Base-by-base conservation (phyloP, 2,888 invertebrate genomes). In the Unio delphinus region DNA sequence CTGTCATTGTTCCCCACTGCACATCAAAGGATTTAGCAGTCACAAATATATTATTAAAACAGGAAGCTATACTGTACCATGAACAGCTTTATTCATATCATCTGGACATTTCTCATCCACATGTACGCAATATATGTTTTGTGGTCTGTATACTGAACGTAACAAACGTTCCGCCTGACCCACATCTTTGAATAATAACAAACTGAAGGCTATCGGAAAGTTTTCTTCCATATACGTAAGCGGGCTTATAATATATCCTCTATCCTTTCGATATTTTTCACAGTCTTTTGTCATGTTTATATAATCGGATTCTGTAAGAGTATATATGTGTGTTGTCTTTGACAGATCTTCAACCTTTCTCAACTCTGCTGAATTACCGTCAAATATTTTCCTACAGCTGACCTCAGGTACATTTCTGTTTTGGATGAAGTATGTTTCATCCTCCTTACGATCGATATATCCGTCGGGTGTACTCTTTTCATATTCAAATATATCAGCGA, bases 31-130 rank as follows among this genome's bases (percentile, higher is more conserved):
- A 67, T 55, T 67, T 75, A 3, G 75, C 73, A 1, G 83, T 70
- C 1, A 88, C 72, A 70, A 86, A 84, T 11, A 89, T 86, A 73
- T 89, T 88, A 28, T 81, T 67, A 70, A 88, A 87, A 73, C 88
- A 86, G 26, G 68, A 69, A 6, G 76, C 80, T 7, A 86, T 80
- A 85, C 82, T 67, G 82, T 23, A 23, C 23, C 23, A 23, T 23
- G 23, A 23, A 23, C 23, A 23, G 23, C 23, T 23, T 23, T 23
- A 23, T 23, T 23, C 23, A 23, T 23, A 23, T 23, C 23, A 23
- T 23, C 23, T 23, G 23, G 23, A 23, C 23, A 23, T 23, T 23
- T 23, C 23, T 23, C 23, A 23, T 23, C 23, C 23, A 23, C 23
- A 23, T 23, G 23, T 23, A 23, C 23, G 23, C 23, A 23, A 23